Percentiles rank a stretch among this genome's conserved stretches.
phyloP scores from a whole-genome alignment of 2,113 vertebrate genomes.

The Scomber colias region DNA sequence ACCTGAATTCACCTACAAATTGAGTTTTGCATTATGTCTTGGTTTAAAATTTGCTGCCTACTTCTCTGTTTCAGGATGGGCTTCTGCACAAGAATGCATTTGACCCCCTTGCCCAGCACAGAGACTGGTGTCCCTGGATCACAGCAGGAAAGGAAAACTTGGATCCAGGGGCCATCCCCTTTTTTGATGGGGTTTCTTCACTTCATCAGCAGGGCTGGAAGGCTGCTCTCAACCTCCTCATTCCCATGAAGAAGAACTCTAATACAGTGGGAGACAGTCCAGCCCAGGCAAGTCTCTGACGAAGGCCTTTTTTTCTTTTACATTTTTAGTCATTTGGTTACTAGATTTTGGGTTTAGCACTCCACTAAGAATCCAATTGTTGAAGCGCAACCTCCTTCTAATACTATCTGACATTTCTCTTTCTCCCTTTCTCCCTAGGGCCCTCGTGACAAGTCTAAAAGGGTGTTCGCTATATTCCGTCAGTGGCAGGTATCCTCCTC shows the following conservation, averaged over 20 bases:
- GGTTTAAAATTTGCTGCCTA: neutral
- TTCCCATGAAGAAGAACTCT: constrained; percentile 83
- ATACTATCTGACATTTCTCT: neutral
- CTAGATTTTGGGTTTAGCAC: too few species aligned
- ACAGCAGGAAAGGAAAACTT: constrained; percentile 69
- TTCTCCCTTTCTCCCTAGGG: constrained; percentile 79
- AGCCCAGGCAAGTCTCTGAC: constrained; percentile 69
- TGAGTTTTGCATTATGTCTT: neutral
- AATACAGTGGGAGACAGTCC: constrained; percentile 60
- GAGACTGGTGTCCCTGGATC: constrained; percentile 98
- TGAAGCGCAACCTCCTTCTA: neutral
- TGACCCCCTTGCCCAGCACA: constrained; percentile 93
- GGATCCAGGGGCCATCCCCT: constrained; percentile 43
- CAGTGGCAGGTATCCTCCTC: constrained; percentile 90
- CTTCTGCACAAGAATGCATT: constrained; percentile 85
- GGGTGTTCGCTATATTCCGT: constrained; percentile 94
- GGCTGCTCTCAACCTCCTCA: constrained; percentile 84
- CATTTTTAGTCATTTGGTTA: too few species aligned
- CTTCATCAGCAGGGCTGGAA: constrained; percentile 88
- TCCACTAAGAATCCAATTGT: too few species aligned
- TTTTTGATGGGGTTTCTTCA: constrained; percentile 23
- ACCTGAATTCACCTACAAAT: neutral
- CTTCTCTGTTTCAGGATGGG: constrained; percentile 82
- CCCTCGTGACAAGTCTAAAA: constrained; percentile 92
- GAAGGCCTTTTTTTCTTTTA: neutral